Evolutionary conservation across 2,888 invertebrate genomes (phyloP), one percentile per base, ranked within the genome.

Genomic region (Diachrysia chrysitis): DNA sequence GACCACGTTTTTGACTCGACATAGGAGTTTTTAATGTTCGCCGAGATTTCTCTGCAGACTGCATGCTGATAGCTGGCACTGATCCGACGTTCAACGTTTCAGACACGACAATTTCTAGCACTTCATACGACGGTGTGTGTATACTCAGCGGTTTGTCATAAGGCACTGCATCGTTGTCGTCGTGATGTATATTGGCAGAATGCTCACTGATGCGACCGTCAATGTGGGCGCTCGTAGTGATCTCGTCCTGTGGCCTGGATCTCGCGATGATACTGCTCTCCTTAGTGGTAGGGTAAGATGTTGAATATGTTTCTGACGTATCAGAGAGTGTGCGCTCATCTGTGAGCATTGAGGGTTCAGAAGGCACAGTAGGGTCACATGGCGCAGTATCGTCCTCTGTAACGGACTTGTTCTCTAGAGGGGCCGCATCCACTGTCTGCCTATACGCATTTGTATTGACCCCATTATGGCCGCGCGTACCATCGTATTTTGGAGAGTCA

Each of bases 51-150:
- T 69, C 71, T 9, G 59, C 62, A 0, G 74, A 56, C 7, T 56
- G 71, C 6, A 60, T 14, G 9, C 19, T 32, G 19, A 56, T 54
- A 6, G 63, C 72, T 0, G 85, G 78, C 12, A 74, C 71, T 19
- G 83, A 63, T 53, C 78, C 78, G 17, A 83, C 72, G 68, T 88
- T 89, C 19, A 89, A 66, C 0, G 93, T 92, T 83, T 95, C 95
- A 1, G 95, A 94, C 4, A 95, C 94, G 1, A 93, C 91, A 10
- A 95, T 90, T 79, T 95, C 95, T 29, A 95, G 85, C 46, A 94
- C 79, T 71, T 95, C 95, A 75, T 89, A 93, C 1, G 89, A 73
- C 5, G 90, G 87, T 1, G 88, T 82, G n/a, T 87, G 86, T 5
- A 89, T 65, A 5, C 83, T 71, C 3, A 89, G 79, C 14, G 87